Percentiles rank a stretch among this genome's conserved stretches.
phyloP scores from a whole-genome alignment of 2,113 vertebrate genomes.

The Leptobrachium leishanense region DNA sequence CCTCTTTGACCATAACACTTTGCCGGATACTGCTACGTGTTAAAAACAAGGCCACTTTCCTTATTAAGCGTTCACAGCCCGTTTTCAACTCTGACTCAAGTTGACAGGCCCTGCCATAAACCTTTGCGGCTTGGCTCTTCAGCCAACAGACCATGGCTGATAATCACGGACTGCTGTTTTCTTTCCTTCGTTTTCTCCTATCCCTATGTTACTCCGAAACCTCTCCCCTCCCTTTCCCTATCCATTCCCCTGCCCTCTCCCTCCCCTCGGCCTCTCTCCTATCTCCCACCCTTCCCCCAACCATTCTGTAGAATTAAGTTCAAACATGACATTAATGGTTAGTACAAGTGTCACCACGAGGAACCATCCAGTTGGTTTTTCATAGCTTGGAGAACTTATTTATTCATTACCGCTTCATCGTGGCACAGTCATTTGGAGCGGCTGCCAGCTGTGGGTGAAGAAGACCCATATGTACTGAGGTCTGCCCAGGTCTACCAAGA shows the following conservation, averaged over 20 bases:
- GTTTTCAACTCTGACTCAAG: conserved; percentile 29
- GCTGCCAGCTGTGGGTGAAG: conserved; percentile 43
- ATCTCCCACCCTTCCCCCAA: conserved; percentile 50
- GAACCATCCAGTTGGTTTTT: conserved; percentile 49
- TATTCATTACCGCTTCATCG: conserved; percentile 50
- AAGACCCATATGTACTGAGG: conserved; percentile 42
- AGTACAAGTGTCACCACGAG: conserved; percentile 65
- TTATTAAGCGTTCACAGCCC: conserved; percentile 19
- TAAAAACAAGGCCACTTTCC: conserved; percentile 28
- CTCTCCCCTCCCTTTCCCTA: conserved; percentile 48
- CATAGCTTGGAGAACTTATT: conserved; percentile 51
- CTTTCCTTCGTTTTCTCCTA: conserved; percentile 47
- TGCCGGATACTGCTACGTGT: conserved; percentile 13
- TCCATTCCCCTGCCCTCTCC: conserved; percentile 51
- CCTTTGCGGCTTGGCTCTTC: conserved; percentile 51
- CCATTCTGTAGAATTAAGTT: conserved; percentile 69
- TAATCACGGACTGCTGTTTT: conserved; percentile 47
- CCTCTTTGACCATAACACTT: background rate
- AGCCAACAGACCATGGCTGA: conserved; percentile 59
- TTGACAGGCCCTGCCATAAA: conserved; percentile 48
- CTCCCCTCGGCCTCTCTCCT: conserved; percentile 45
- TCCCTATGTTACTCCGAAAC: conserved; percentile 48
- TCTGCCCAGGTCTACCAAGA: conserved; percentile 10
- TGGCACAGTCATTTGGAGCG: conserved; percentile 40
- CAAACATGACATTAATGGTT: conserved; percentile 70